Percentiles rank a stretch among this genome's conserved stretches.
Evolutionary conservation across 2,113 vertebrate genomes (phyloP).

Genomic region (Siniperca knerii): DNA sequence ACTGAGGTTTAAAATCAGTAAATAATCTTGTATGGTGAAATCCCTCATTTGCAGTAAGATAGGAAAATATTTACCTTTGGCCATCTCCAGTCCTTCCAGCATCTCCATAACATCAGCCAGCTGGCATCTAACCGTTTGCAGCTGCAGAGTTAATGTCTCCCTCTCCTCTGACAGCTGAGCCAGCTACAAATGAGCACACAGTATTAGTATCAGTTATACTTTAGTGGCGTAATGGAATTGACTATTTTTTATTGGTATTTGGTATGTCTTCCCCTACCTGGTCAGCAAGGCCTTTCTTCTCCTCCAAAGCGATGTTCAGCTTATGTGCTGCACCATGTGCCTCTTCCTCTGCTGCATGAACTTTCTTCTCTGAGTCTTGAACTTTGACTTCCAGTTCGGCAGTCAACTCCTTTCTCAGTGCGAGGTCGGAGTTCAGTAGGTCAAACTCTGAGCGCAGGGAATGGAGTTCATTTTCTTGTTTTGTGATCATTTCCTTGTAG

Average conservation of each 20-base stretch:
- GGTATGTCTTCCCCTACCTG: conserved; percentile 45
- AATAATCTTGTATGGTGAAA: not conserved
- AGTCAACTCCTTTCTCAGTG: conserved; percentile 75
- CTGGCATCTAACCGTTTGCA: conserved; percentile 75
- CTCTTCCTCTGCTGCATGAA: conserved; percentile 75
- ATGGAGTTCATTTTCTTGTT: conserved; percentile 66
- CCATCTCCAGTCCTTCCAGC: conserved; percentile 76
- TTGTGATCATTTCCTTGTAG: conserved; percentile 58
- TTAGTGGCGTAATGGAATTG: not conserved
- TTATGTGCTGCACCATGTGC: conserved; percentile 71
- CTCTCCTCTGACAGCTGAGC: conserved; percentile 76
- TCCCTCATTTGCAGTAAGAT: not conserved
- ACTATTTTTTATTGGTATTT: not conserved
- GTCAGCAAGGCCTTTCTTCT: conserved; percentile 70
- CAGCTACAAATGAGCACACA: conserved; percentile 54
- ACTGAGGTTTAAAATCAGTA: not conserved
- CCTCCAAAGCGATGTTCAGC: conserved; percentile 54
- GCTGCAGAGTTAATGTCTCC: conserved; percentile 69
- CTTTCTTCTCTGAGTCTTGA: conserved; percentile 69
- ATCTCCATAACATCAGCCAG: conserved; percentile 72
- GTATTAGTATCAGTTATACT: not conserved
- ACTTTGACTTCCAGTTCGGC: conserved; percentile 78
- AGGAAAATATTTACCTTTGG: conserved; percentile 63
- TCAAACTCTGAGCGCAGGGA: conserved; percentile 74
- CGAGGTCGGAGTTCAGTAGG: conserved; percentile 77